A percentile compares a stretch with the other conserved stretches of the same genome.
These are phyloP conservation scores for Apolygus lucorum DNA, from an alignment of 1,140 invertebrate genomes.

Conservation along the genomic window DNA sequence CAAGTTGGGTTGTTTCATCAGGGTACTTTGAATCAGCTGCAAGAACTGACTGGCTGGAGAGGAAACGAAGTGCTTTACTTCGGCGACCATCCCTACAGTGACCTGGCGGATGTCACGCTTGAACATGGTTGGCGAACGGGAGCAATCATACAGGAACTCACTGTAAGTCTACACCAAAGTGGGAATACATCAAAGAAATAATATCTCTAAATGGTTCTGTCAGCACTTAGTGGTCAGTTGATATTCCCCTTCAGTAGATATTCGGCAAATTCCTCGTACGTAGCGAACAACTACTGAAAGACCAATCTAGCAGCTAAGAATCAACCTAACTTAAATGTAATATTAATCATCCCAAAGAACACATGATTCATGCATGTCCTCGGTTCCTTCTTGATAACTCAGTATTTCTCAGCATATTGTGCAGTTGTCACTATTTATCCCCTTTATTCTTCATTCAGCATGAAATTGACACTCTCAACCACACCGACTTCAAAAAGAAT, in stretches of 20 bases:
- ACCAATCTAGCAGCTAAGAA: no score
- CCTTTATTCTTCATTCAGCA: constrained; percentile 50
- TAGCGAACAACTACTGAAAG: no score
- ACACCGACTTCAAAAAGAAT: constrained; percentile 70
- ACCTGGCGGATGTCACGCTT: constrained; percentile 90
- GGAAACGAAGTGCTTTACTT: constrained; percentile 91
- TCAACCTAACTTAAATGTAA: no score
- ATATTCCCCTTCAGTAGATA: no score
- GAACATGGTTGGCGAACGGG: constrained; percentile 96
- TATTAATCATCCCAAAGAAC: no score
- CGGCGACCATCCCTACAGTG: constrained; percentile 95
- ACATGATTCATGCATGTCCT: no score
- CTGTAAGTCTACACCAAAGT: constrained; percentile 44
- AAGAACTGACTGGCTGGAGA: constrained; percentile 85
- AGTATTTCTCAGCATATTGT: no score
- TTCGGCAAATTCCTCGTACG: no score
- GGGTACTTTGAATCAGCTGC: constrained; percentile 86
- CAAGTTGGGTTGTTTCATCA: constrained; percentile 38
- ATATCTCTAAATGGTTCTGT: background rate
- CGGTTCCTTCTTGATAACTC: no score
- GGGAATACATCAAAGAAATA: background rate
- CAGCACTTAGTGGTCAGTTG: background rate
- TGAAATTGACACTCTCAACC: constrained; percentile 85
- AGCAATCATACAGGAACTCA: constrained; percentile 92
- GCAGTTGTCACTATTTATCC: no score